A percentile compares a stretch with the other conserved stretches of the same genome.
Evolutionary conservation across 1,140 invertebrate genomes (phyloP).

Genomic region (Brachionus rotundiformis): DNA sequence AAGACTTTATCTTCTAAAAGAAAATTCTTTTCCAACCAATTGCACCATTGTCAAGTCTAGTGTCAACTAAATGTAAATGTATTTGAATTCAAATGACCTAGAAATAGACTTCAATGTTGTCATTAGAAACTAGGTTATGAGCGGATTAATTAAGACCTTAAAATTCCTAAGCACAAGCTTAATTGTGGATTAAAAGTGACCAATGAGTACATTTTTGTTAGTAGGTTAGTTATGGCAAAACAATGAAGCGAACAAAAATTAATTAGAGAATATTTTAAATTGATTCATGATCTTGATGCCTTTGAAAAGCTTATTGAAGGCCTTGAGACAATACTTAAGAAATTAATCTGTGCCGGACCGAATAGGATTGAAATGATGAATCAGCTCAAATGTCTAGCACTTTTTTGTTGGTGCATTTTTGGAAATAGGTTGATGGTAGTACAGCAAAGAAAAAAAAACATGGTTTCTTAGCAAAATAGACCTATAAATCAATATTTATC

Average conservation of each 20-base stretch:
- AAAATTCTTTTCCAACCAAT: too few relatives aligned
- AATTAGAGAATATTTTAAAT: background rate
- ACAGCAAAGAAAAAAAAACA: too few relatives aligned
- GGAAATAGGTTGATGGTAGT: background rate
- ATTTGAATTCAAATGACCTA: background rate
- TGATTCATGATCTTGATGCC: background rate
- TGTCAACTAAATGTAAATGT: background rate
- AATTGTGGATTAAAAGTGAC: slow-evolving; percentile 25
- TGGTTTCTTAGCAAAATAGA: too few relatives aligned
- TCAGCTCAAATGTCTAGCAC: background rate
- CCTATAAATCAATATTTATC: slow-evolving; percentile 5
- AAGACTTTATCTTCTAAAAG: too few relatives aligned
- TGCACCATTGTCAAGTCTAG: background rate
- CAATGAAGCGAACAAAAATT: background rate
- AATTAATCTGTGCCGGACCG: background rate
- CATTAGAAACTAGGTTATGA: background rate
- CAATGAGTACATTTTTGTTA: background rate
- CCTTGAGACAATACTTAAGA: background rate
- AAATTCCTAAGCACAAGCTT: background rate
- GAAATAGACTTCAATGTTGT: background rate
- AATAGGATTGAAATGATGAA: background rate
- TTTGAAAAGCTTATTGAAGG: background rate
- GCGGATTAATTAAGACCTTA: slow-evolving; percentile 26
- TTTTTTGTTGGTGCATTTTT: background rate
- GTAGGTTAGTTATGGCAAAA: slow-evolving; percentile 2